These are phyloP conservation scores for Gymnothorax reevesii DNA, from an alignment of 2,797 vertebrate species.

Conservation along the genomic window DNA sequence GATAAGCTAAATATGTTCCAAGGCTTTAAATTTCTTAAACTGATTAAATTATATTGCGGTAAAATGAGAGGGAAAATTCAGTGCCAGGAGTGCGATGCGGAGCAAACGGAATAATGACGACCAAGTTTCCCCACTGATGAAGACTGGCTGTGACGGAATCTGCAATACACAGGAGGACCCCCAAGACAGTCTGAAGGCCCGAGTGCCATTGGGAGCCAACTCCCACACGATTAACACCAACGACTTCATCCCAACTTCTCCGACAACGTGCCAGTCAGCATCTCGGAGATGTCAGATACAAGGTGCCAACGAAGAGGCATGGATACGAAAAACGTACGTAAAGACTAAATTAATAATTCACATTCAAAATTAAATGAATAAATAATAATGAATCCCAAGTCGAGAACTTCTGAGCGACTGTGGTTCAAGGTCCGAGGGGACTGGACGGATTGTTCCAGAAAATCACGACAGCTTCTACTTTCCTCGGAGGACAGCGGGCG, in stretches of 20 bases:
- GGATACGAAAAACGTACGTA: background rate
- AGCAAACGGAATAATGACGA: no score
- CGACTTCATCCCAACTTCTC: background rate
- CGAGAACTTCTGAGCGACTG: background rate
- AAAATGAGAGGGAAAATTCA: background rate
- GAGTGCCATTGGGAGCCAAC: background rate
- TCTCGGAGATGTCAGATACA: background rate
- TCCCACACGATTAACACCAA: background rate
- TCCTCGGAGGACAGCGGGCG: background rate
- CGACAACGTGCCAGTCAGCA: background rate
- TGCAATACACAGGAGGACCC: background rate
- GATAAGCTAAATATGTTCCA: background rate
- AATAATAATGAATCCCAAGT: background rate
- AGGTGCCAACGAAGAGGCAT: background rate
- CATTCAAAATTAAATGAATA: background rate
- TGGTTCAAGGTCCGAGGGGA: background rate
- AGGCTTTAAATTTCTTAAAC: background rate
- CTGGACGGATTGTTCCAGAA: background rate
- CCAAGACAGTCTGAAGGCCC: background rate
- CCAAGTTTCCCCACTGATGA: no score
- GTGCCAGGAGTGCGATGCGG: background rate
- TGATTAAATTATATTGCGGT: background rate
- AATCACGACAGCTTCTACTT: background rate
- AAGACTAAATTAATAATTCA: background rate
- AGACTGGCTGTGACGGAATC: no score